These are phyloP conservation scores for Octomys mimax DNA, from an alignment of 2,797 vertebrate species.

Conservation along the genomic window DNA sequence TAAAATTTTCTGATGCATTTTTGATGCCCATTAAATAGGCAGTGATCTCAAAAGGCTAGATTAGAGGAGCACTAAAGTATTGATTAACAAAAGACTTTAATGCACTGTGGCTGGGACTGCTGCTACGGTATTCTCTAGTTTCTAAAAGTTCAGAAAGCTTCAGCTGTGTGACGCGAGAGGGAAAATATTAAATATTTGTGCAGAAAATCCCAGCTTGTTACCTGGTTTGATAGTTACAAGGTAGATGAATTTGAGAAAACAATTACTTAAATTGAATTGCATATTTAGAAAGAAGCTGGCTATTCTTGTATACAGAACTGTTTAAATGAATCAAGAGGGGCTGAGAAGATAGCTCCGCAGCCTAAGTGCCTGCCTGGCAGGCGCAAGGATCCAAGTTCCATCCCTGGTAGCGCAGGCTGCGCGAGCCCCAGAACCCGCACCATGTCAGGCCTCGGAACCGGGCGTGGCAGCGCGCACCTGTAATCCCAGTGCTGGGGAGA, in stretches of 20 bases:
- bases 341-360: too few relatives aligned
- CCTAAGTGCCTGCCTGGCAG: too few relatives aligned
- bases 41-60: not conserved
- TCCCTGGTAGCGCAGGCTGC: too few relatives aligned
- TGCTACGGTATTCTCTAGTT: not conserved
- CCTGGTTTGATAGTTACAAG: not conserved
- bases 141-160: slow-evolving; percentile 20
- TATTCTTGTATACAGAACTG: not conserved
- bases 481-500: too few relatives aligned
- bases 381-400: too few relatives aligned
- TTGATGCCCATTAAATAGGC: not conserved
- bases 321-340: not conserved
- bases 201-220: not conserved
- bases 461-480: too few relatives aligned
- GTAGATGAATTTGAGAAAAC: slow-evolving; percentile 7
- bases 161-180: not conserved
- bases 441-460: too few relatives aligned
- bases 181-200: not conserved
- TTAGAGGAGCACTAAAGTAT: not conserved
- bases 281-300: not conserved
- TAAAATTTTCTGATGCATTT: not conserved
- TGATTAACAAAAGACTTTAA: not conserved
- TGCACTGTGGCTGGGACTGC: not conserved
- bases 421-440: too few relatives aligned
- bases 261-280: not conserved